Percentiles rank a stretch among this genome's conserved stretches.
These are phyloP conservation scores for Eugnorisma glareosa DNA, from an alignment of 2,888 invertebrate species.

Conservation along the genomic window DNA sequence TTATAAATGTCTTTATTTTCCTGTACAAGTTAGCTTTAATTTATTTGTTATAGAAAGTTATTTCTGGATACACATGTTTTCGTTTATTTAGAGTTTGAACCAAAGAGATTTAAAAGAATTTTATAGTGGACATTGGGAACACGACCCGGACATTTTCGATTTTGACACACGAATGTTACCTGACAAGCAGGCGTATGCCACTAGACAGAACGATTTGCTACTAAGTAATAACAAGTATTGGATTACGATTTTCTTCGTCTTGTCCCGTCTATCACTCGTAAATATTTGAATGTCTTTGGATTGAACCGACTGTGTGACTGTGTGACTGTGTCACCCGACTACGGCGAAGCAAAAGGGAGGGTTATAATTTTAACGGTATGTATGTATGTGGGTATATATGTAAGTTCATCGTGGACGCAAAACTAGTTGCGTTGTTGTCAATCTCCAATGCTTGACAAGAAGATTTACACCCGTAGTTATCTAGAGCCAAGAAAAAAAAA, in stretches of 20 bases:
- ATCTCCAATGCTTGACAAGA: neutral
- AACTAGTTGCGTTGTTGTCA: neutral
- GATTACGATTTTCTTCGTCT: too few relatives aligned
- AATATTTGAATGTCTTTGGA: too few relatives aligned
- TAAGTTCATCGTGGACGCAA: neutral
- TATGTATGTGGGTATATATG: too few relatives aligned
- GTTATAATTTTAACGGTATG: neutral
- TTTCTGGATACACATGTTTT: neutral
- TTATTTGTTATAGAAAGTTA: conserved; percentile 9
- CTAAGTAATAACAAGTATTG: too few relatives aligned
- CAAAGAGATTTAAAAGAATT: too few relatives aligned
- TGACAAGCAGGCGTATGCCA: too few relatives aligned
- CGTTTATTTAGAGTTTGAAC: neutral
- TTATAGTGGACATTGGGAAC: too few relatives aligned
- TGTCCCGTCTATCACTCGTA: too few relatives aligned
- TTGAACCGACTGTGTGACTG: neutral
- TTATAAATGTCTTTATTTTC: conserved; percentile 50
- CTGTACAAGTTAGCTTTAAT: conserved; percentile 13
- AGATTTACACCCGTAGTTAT: neutral
- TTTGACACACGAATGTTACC: too few relatives aligned
- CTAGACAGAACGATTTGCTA: too few relatives aligned
- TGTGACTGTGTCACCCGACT: too few relatives aligned
- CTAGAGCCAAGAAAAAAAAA: neutral
- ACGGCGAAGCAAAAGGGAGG: neutral
- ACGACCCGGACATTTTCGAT: too few relatives aligned